Conservation (phyloP, 1,140 invertebrate species). For the Orius insidiosus region DNA sequence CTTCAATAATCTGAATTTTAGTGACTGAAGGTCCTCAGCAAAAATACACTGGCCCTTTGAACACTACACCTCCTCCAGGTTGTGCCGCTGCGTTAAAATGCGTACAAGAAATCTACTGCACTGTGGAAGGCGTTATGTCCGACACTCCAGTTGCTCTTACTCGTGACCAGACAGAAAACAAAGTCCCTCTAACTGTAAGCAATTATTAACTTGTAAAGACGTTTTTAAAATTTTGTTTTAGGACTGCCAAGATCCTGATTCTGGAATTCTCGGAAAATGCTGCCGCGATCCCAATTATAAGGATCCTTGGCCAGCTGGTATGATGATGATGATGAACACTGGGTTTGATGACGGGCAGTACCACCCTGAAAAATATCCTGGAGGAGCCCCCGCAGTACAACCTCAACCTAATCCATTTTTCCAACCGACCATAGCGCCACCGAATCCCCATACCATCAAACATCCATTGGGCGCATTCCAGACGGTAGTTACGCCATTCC, state of each 20-base stretch:
- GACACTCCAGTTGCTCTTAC: slow-evolving; percentile 43
- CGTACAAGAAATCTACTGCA: slow-evolving; percentile 59
- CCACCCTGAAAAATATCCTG: slow-evolving; percentile 20
- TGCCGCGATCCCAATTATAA: slow-evolving; percentile 71
- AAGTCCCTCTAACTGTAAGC: slow-evolving; percentile 60
- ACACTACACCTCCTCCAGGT: slow-evolving; percentile 35
- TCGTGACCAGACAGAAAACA: slow-evolving; percentile 43
- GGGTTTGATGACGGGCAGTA: slow-evolving; percentile 32
- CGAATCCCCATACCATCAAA: slow-evolving; percentile 15
- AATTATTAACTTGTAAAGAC: slow-evolving; percentile 6
- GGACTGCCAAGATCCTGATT: slow-evolving; percentile 51
- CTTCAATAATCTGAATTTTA: background rate
- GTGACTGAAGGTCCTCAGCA: slow-evolving; percentile 15
- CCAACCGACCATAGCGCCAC: slow-evolving; percentile 4
- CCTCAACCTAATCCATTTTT: background rate
- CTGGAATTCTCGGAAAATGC: slow-evolving; percentile 55
- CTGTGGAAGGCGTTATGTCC: slow-evolving; percentile 52
- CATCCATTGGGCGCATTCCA: slow-evolving; percentile 15
- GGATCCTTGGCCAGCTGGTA: slow-evolving; percentile 70
- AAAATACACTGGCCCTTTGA: slow-evolving; percentile 21
- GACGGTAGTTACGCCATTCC: slow-evolving; percentile 14
- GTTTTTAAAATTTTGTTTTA: slow-evolving; percentile 22
- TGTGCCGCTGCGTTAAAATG: slow-evolving; percentile 69
- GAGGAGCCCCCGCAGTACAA: slow-evolving; percentile 19
- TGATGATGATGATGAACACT: slow-evolving; percentile 27